A percentile compares a stretch with the other conserved stretches of the same genome.
Conservation (phyloP, 1,140 invertebrate species). For the Calephelis nemesis region DNA sequence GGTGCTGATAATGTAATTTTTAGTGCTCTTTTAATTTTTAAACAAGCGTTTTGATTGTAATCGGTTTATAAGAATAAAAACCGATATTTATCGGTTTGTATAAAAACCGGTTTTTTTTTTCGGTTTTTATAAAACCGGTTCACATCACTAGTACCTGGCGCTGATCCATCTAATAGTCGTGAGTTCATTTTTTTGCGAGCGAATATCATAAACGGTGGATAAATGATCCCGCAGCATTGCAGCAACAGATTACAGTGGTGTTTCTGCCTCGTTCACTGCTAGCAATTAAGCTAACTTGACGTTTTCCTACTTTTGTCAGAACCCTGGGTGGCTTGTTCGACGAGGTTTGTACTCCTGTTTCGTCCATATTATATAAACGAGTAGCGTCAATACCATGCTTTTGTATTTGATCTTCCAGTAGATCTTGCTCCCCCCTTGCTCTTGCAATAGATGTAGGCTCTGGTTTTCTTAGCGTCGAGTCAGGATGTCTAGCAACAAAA, state of each 20-base stretch:
- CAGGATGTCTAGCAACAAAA: too few relatives aligned
- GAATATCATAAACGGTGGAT: conserved; percentile 71
- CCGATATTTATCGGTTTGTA: too few relatives aligned
- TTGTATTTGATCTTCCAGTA: conserved; percentile 22
- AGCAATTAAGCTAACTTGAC: conserved; percentile 60
- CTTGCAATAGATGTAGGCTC: too few relatives aligned
- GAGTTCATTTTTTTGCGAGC: conserved; percentile 34
- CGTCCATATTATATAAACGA: conserved; percentile 17
- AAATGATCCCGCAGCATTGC: conserved; percentile 56
- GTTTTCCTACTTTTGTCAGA: conserved; percentile 53
- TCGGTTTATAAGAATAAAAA: too few relatives aligned
- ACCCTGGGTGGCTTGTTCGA: not conserved
- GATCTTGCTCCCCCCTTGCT: too few relatives aligned
- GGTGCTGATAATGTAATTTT: too few relatives aligned
- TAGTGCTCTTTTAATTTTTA: too few relatives aligned
- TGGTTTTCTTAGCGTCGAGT: too few relatives aligned
- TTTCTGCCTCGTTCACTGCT: conserved; percentile 58
- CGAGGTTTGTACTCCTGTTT: conserved; percentile 20
- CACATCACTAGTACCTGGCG: too few relatives aligned
- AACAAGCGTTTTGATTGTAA: too few relatives aligned
- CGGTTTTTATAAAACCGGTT: too few relatives aligned
- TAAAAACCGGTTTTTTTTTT: too few relatives aligned
- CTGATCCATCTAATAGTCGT: not conserved
- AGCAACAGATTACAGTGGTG: not conserved
- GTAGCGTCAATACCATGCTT: conserved; percentile 23